Conservation (phyloP, 2,888 invertebrate species). For the Sinohyriopsis cumingii region DNA sequence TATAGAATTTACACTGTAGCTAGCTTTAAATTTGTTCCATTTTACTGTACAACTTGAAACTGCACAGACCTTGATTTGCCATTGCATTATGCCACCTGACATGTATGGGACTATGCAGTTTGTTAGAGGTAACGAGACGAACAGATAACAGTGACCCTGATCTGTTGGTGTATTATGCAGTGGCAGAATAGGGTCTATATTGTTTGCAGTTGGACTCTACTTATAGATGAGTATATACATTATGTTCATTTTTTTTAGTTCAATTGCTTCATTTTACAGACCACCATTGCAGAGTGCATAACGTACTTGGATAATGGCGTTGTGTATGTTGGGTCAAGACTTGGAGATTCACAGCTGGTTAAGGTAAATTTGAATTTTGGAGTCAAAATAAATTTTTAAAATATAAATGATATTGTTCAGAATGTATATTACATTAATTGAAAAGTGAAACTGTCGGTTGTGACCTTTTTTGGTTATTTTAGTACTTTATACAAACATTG, state of each 20-base stretch:
- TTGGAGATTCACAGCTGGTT: conserved; percentile 97
- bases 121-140: too few relatives aligned
- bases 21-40: too few relatives aligned
- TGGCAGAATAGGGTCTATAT: not conserved
- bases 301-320: conserved; percentile 99
- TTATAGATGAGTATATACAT: too few relatives aligned
- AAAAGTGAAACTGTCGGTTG: not conserved
- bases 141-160: too few relatives aligned
- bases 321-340: conserved; percentile 91
- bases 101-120: too few relatives aligned
- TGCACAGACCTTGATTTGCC: too few relatives aligned
- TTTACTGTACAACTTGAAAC: too few relatives aligned
- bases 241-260: not conserved
- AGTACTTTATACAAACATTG: not conserved
- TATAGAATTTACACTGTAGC: too few relatives aligned
- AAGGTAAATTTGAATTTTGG: conserved; percentile 61
- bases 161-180: too few relatives aligned
- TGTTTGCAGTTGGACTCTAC: too few relatives aligned
- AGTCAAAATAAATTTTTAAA: not conserved
- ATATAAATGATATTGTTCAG: not conserved
- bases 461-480: not conserved
- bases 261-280: conserved; percentile 64
- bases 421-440: too few relatives aligned
- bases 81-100: too few relatives aligned
- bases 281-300: conserved; percentile 92